Evolutionary conservation across 2,797 vertebrate genomes (phyloP).

Genomic region (Hapalemur alaotrensis): DNA sequence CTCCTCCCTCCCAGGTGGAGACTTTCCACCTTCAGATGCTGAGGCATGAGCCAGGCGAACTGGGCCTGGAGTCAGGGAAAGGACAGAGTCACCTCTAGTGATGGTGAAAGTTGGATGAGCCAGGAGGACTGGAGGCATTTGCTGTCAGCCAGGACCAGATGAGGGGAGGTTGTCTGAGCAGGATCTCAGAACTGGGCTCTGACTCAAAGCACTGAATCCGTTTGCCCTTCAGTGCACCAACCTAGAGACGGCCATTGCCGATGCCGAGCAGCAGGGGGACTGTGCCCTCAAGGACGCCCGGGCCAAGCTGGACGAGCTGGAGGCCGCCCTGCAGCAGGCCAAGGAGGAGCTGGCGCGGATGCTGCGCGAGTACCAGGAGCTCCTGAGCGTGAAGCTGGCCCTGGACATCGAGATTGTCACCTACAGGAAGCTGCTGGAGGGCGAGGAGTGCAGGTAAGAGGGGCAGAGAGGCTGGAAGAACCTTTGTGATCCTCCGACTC

Average conservation of each 20-base stretch:
- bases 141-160: not conserved
- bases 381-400: slow-evolving; percentile 89
- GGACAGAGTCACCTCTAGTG: not conserved
- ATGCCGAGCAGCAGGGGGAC: slow-evolving; percentile 67
- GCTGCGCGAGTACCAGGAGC: slow-evolving; percentile 86
- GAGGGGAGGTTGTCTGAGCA: not conserved
- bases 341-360: slow-evolving; percentile 86
- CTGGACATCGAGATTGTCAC: slow-evolving; percentile 90
- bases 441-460: slow-evolving; percentile 78
- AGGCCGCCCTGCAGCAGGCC: slow-evolving; percentile 80
- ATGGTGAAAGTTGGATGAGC: not conserved
- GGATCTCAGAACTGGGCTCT: not conserved
- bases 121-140: not conserved
- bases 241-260: slow-evolving; percentile 79
- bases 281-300: slow-evolving; percentile 67
- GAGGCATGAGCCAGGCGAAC: not conserved
- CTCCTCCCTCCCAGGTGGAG: not conserved
- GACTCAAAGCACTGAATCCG: not conserved
- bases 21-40: not conserved
- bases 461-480: not conserved
- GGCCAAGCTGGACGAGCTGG: slow-evolving; percentile 77
- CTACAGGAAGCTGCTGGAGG: slow-evolving; percentile 89
- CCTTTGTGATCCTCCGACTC: not conserved
- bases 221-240: slow-evolving; percentile 72
- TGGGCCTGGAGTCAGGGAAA: not conserved